phyloP scores from a whole-genome alignment of 2,113 vertebrate genomes.

The Pavo muticus region DNA sequence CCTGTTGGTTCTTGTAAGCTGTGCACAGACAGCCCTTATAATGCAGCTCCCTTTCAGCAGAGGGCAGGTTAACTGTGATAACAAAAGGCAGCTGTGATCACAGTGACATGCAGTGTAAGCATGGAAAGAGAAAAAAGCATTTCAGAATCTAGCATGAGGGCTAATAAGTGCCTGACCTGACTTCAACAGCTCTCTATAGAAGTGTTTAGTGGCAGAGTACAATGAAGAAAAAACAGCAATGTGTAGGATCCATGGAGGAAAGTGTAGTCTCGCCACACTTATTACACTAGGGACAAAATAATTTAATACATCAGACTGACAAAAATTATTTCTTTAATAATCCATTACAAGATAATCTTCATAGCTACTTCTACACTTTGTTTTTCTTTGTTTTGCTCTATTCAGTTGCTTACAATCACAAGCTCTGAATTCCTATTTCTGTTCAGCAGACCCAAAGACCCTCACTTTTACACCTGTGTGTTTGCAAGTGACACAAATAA shows the following conservation, averaged over 20 bases:
- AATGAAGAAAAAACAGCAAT: neutral
- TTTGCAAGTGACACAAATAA: accelerated
- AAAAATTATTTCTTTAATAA: neutral
- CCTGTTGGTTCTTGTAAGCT: neutral
- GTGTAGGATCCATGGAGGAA: neutral
- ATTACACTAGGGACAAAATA: neutral
- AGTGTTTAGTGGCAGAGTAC: neutral
- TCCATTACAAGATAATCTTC: neutral
- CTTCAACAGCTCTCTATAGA: neutral
- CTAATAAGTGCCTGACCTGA: neutral
- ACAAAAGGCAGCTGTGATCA: neutral
- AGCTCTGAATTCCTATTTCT: neutral
- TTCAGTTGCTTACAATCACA: accelerated
- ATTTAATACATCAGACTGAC: neutral
- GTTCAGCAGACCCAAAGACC: neutral
- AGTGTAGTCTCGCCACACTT: neutral
- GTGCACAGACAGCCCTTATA: neutral
- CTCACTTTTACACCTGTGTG: neutral
- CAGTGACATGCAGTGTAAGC: neutral
- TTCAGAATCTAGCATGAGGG: neutral
- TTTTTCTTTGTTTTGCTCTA: neutral
- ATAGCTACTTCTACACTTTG: neutral
- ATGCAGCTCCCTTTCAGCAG: neutral
- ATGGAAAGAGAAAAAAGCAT: neutral
- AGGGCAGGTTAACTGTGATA: neutral